Percentiles rank a stretch among this genome's conserved stretches.
phyloP scores from a whole-genome alignment of 1,140 invertebrate genomes.

The Drosophila lowei region DNA sequence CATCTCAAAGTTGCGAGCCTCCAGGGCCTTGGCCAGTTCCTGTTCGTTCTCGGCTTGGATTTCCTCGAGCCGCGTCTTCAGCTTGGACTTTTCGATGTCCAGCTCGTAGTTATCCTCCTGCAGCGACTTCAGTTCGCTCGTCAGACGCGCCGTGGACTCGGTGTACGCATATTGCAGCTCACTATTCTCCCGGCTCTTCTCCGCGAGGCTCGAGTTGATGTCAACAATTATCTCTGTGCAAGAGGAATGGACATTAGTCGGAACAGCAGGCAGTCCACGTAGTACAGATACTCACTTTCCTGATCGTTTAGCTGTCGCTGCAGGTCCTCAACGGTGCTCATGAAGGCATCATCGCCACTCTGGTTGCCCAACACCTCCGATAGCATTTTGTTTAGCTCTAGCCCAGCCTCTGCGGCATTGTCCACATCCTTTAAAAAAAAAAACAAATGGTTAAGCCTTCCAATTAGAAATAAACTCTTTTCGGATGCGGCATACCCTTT shows the following conservation, averaged over 20 bases:
- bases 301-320: constrained; percentile 86
- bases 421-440: constrained; percentile 84
- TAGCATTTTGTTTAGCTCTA: constrained; percentile 87
- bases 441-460: background rate
- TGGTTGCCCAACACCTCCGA: constrained; percentile 86
- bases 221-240: constrained; percentile 83
- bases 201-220: constrained; percentile 83
- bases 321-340: constrained; percentile 86
- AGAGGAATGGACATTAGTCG: background rate
- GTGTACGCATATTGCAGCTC: constrained; percentile 84
- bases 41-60: constrained; percentile 78
- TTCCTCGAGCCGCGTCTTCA: constrained; percentile 83
- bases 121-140: constrained; percentile 64
- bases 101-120: constrained; percentile 74
- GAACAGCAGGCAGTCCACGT: background rate
- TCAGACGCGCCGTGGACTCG: constrained; percentile 83
- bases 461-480: no score
- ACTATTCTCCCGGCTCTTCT: constrained; percentile 85
- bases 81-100: constrained; percentile 76
- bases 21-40: constrained; percentile 78
- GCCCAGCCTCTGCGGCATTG: constrained; percentile 86
- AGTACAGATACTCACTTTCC: constrained; percentile 82
- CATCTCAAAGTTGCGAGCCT: constrained; percentile 78
- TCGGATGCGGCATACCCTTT: constrained; percentile 80
- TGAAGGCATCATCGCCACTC: constrained; percentile 86